Evolutionary conservation across 1,140 invertebrate genomes (phyloP), one percentile per base, ranked within the genome.

Genomic region (Chlorops oryzae): DNA sequence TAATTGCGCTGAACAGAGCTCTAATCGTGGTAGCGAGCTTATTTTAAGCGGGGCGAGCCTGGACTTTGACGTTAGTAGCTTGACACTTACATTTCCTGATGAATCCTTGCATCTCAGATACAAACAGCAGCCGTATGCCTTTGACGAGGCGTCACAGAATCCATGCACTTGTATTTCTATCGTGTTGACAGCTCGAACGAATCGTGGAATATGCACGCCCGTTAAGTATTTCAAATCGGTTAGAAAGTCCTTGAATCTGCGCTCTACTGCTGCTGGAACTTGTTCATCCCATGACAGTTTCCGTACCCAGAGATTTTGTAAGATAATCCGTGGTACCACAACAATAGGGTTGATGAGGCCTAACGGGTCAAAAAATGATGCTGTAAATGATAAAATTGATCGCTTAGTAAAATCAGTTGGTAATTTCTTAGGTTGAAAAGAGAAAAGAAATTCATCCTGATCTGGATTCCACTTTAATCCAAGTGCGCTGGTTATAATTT

Each of bases 141-240:
- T 47, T 46, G 62, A 52, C 3, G 64, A 70, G 2, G 70, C 66
- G 52, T 76, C 73, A 9, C 50, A 60, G 57, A 75, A 77, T 7
- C 65, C 63, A 45, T 72, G 62, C 1, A 72, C 3, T 39, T 59
- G 39, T 39, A 51, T 13, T 5, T 44, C 18, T 6, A 7, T 9
- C 5, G 34, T 21, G 20, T 45, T 43, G 10, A 23, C 12, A 21
- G 12, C 15, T n/a, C 25, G 12, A 7, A 7, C 22, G n/a, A 18
- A 34, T 2, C 47, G 47, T 41, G 47, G 38, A 10, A 41, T 17
- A 4, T 32, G 15, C 15, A 10, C 28, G 15, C 15, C 15, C 9
- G 28, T 32, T 15, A 32, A 10, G 15, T 10, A 32, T 10, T 32
- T 32, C 28, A 32, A 9, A 9, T 32, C 13, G 7, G 13, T 12